Base-by-base conservation (phyloP, 2,888 invertebrate species). In the Euplexia lucipara region DNA sequence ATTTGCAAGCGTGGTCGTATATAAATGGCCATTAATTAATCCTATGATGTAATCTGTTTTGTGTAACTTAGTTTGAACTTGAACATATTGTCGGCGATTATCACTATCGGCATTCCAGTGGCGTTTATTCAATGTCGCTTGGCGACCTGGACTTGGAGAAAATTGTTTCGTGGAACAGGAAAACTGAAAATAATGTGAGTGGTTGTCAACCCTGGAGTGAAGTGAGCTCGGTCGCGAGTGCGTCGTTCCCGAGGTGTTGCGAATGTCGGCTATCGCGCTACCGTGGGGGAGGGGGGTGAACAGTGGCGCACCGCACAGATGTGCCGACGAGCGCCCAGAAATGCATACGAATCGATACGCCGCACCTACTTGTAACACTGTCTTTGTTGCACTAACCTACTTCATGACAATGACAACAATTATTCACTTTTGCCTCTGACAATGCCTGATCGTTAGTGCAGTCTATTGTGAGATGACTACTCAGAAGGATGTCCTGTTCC, bases 311-410 rank as follows among this genome's bases (percentile, higher is more conserved):
- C 92, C 91, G 90, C 92, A 92, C 93, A 92, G 91, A 90, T 93
- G 92, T 89, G 90, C 82, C 75, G 79, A 81, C 78, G 65, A 74
- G 80, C 78, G 59, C 66, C 70, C 62, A 67, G 79, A 91, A 92
- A 91, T 94, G 93, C 94, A 94, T 89, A 86, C 88, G 91, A 94
- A 95, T 95, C 94, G 91, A 94, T 95, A 92, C 87, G 81, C 89
- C 86, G 87, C 87, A 87, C 85, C 89, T 86, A 85, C 88, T 91
- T 89, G 87, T 89, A 91, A 90, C 90, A 89, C 90, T 91, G 91
- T 92, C 92, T 92, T 92, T 92, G 93, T 94, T 90, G 90, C 88
- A 85, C 89, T 94, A 93, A 92, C 93, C 93, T 92, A 94, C 89
- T 91, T 94, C 65, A 60, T 62, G 45, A 67, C 51, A 58, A 61